Conservation (phyloP, 1,140 invertebrate species). For the Brachionus paranguensis region DNA sequence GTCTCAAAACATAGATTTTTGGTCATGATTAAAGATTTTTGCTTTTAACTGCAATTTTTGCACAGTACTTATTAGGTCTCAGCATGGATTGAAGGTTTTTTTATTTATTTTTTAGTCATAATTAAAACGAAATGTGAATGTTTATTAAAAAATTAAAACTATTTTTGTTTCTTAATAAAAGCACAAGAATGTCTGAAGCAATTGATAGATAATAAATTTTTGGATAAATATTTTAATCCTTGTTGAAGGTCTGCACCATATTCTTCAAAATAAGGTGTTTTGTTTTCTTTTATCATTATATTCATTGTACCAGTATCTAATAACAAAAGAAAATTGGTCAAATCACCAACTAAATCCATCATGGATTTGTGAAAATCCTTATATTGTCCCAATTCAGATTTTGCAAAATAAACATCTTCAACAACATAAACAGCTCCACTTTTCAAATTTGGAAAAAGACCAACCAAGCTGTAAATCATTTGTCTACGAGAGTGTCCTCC, state of each 20-base stretch:
- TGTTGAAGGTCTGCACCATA: not conserved
- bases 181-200: not conserved
- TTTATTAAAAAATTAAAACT: not conserved
- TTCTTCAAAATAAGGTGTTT: not conserved
- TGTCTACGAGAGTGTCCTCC: not conserved
- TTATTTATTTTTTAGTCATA: no score
- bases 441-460: not conserved
- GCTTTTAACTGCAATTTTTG: no score
- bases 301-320: not conserved
- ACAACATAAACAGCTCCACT: not conserved
- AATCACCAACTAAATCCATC: not conserved
- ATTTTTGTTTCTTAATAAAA: not conserved
- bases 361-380: not conserved
- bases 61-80: no score
- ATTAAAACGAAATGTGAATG: no score
- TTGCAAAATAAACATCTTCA: slow-evolving; percentile 1
- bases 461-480: not conserved
- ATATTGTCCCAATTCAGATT: not conserved
- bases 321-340: not conserved
- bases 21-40: no score
- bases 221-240: not conserved
- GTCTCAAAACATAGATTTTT: no score
- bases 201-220: not conserved
- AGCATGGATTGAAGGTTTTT: no score
- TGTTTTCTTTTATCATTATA: no score